Percentiles rank a stretch among this genome's conserved stretches.
phyloP scores from a whole-genome alignment of 1,140 invertebrate genomes.

The Myzus persicae region DNA sequence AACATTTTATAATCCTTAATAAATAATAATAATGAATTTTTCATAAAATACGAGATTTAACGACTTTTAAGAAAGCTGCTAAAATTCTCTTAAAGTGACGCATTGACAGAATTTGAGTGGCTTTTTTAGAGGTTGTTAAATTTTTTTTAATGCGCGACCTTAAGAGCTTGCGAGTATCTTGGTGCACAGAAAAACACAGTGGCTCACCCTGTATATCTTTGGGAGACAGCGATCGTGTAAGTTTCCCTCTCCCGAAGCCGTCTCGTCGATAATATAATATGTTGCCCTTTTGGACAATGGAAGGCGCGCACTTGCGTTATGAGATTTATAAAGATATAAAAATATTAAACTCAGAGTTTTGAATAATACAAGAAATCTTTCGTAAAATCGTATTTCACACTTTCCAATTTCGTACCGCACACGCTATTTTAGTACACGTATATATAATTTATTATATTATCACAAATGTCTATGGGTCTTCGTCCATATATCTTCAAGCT shows the following conservation, averaged over 20 bases:
- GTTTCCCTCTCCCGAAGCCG: too few relatives aligned
- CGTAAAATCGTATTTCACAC: background rate
- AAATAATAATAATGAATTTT: background rate
- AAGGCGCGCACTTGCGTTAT: background rate
- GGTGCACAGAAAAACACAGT: background rate
- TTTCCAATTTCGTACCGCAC: constrained; percentile 2
- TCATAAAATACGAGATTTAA: background rate
- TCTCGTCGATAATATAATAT: background rate
- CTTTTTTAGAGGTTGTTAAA: too few relatives aligned
- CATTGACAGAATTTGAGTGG: too few relatives aligned
- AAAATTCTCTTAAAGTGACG: too few relatives aligned
- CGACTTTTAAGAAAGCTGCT: too few relatives aligned
- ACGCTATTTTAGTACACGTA: background rate
- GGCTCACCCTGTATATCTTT: background rate
- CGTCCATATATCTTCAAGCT: background rate
- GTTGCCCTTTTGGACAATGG: background rate
- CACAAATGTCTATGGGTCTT: too few relatives aligned
- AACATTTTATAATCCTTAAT: too few relatives aligned
- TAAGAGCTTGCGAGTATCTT: too few relatives aligned
- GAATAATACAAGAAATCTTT: too few relatives aligned
- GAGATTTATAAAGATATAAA: background rate
- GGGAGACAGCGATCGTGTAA: background rate
- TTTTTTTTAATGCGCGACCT: too few relatives aligned
- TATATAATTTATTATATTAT: background rate
- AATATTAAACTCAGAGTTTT: background rate